These are phyloP conservation scores for Palythoa grandiflora DNA, from an alignment of 92 coral and sea anemone genomes.

Conservation along the genomic window DNA sequence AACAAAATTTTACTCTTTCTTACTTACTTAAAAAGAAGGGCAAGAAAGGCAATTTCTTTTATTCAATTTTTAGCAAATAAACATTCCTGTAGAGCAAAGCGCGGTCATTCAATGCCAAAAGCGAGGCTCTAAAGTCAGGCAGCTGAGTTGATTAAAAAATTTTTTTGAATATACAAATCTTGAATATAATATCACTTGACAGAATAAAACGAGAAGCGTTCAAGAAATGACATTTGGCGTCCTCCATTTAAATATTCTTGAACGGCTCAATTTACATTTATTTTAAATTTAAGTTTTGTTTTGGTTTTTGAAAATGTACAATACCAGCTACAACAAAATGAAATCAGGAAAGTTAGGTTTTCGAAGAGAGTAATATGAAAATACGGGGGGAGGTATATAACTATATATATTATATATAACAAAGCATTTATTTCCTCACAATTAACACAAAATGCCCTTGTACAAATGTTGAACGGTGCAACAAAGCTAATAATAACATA, in stretches of 20 bases:
- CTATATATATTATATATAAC: not conserved
- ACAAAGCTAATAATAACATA: constrained; percentile 41
- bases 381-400: not conserved
- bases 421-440: constrained; percentile 16
- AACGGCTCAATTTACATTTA: constrained; percentile 31
- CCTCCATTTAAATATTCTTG: constrained; percentile 23
- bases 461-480: constrained; percentile 30
- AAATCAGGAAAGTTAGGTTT: constrained; percentile 1
- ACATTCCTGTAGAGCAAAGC: constrained; percentile 30
- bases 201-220: constrained; percentile 35
- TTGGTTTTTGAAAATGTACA: constrained; percentile 37
- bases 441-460: constrained; percentile 15
- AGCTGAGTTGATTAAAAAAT: constrained; percentile 41
- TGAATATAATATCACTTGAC: constrained; percentile 16
- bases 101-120: constrained; percentile 10
- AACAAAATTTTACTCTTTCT: not conserved
- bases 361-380: not conserved
- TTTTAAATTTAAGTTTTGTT: constrained; percentile 26
- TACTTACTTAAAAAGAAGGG: not conserved
- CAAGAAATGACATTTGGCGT: constrained; percentile 31
- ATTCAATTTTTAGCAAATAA: constrained; percentile 7
- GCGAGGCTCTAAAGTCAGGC: constrained; percentile 1
- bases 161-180: constrained; percentile 44
- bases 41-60: not conserved
- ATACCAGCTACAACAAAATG: constrained; percentile 17